phyloP scores from a whole-genome alignment of 2,888 invertebrate genomes.

The Lepidocyrtinus sp. region DNA sequence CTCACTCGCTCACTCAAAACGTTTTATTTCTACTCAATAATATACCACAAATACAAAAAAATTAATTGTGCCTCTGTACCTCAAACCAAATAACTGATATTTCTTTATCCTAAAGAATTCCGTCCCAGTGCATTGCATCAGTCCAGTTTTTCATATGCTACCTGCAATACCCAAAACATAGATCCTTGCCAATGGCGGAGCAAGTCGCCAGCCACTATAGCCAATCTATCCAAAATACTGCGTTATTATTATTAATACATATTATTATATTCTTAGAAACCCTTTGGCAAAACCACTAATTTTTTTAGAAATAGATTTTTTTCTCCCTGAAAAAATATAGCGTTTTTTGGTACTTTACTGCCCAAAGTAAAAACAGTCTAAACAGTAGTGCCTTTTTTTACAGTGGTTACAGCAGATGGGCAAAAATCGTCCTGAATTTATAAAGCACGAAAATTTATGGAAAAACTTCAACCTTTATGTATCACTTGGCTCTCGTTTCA shows the following conservation, averaged over 20 bases:
- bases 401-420: constrained; percentile 55
- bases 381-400: constrained; percentile 33
- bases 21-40: not conserved
- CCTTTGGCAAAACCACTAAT: constrained; percentile 59
- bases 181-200: constrained; percentile 55
- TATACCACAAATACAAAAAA: not conserved
- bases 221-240: not conserved
- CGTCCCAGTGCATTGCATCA: constrained; percentile 36
- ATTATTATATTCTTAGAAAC: constrained; percentile 50
- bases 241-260: constrained; percentile 54
- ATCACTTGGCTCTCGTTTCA: constrained; percentile 10
- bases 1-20: constrained; percentile 12
- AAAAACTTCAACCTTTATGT: constrained; percentile 15
- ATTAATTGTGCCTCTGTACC: constrained; percentile 10
- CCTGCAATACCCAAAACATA: constrained; percentile 44
- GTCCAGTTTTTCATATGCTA: constrained; percentile 58
- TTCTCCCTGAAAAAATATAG: constrained; percentile 19
- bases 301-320: constrained; percentile 23
- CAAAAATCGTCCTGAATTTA: constrained; percentile 39
- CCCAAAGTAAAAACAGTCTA: not conserved
- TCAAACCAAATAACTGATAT: not conserved
- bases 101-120: not conserved
- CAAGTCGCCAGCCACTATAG: constrained; percentile 22
- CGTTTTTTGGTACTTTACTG: constrained; percentile 21
- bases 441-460: constrained; percentile 19